Evolutionary conservation across 2,888 invertebrate species (phyloP), one percentile per base, ranked within the genome.

Genomic region (Drosophila mimica): DNA sequence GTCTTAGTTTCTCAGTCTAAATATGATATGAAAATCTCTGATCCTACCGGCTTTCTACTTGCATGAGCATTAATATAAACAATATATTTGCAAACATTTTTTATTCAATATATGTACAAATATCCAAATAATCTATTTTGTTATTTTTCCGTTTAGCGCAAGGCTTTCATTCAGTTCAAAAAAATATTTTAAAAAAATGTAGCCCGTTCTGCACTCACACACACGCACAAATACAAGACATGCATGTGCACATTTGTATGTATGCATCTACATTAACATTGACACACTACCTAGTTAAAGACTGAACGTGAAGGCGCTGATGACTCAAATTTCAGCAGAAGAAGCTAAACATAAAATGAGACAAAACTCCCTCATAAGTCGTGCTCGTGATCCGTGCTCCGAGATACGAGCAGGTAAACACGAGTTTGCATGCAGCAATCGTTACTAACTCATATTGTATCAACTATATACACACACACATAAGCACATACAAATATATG

Each of bases 361-460:
- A 58, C 49, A 36, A 48, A 46, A 54, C 63, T 64, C 60, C 48
- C 60, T 53, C 34, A 66, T 43, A 65, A 46, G 63, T 52, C 40
- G 25, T 51, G 49, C 59, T 57, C 56, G 28, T 31, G 30, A 38
- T 43, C 38, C 25, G 15, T 25, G 46, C 46, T 46, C 46, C 46
- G 20, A 46, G 46, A 46, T n/a, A 51, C 58, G 31, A 46, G 64
- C 78, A 78, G 67, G 78, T 77, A 78, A 46, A 66, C 30, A 34
- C 31, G 69, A 69, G 53, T 56, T 33, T 33, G 64, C 57, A 73
- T 46, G 69, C 25, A 52, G 60, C 51, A 56, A 62, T 62, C 59
- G 67, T 64, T 75, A 49, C 75, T 70, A 56, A 60, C 60, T 56
- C 33, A 46, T 66, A n/a, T 57, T 77, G 57, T 73, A 63, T 56